Evolutionary conservation across 2,888 invertebrate species (phyloP).

Genomic region (Bembecia ichneumoniformis): DNA sequence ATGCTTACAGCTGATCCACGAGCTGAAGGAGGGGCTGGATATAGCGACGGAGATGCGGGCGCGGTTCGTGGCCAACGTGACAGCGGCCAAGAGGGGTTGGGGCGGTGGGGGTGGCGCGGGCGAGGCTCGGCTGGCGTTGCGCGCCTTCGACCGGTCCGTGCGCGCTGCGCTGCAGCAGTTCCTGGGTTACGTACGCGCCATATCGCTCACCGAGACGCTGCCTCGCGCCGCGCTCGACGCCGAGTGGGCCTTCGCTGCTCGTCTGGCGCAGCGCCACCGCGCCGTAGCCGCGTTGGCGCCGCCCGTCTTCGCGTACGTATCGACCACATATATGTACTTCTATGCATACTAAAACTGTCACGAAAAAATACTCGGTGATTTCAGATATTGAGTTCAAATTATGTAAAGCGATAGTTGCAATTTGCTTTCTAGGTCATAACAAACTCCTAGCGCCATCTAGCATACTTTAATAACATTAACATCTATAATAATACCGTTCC

Average conservation of each 20-base stretch:
- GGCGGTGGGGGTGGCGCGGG: constrained; percentile 45
- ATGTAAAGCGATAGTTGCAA: too few species aligned
- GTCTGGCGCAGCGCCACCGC: constrained; percentile 82
- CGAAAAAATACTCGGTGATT: too few species aligned
- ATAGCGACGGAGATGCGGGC: constrained; percentile 87
- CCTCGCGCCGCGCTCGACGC: constrained; percentile 85
- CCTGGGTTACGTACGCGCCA: constrained; percentile 86
- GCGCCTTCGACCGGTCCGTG: constrained; percentile 84
- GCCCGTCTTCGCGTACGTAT: constrained; percentile 79
- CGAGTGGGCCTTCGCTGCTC: constrained; percentile 90
- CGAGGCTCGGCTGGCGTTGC: constrained; percentile 73
- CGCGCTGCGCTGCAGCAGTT: constrained; percentile 84
- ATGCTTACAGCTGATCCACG: constrained; percentile 79
- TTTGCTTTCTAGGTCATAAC: too few species aligned
- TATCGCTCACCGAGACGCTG: constrained; percentile 81
- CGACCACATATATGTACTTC: too few species aligned
- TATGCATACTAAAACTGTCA: too few species aligned
- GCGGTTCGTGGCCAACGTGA: constrained; percentile 79
- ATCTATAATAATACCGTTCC: too few species aligned
- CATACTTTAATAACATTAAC: too few species aligned
- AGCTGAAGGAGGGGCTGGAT: constrained; percentile 90
- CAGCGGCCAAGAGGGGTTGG: constrained; percentile 67
- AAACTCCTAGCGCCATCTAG: too few species aligned
- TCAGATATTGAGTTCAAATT: too few species aligned
- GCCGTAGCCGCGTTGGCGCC: constrained; percentile 83